A percentile compares a stretch with the other conserved stretches of the same genome.
Evolutionary conservation across 1,140 invertebrate species (phyloP).

Genomic region (Macrobrachium rosenbergii): DNA sequence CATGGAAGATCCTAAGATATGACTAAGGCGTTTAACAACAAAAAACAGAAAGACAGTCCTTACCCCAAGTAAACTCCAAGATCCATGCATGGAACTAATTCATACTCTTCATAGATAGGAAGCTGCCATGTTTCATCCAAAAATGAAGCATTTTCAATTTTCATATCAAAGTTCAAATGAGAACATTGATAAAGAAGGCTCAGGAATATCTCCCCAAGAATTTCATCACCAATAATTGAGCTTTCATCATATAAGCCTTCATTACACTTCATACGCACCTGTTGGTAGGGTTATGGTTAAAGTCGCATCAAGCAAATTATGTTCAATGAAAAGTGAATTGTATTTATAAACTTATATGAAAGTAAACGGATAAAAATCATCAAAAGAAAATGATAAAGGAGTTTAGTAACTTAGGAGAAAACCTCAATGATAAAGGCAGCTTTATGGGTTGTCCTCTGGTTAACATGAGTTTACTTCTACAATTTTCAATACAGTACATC

Average conservation of each 20-base stretch:
- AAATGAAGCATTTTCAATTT: slow-evolving; percentile 74
- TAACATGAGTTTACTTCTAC: too few species aligned
- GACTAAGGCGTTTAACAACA: not conserved
- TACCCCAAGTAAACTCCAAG: slow-evolving; percentile 75
- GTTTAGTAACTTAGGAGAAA: too few species aligned
- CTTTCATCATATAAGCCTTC: slow-evolving; percentile 66
- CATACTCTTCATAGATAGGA: slow-evolving; percentile 71
- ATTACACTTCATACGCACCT: slow-evolving; percentile 57
- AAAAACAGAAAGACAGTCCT: slow-evolving; percentile 43
- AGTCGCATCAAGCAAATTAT: not conserved
- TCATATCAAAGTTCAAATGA: slow-evolving; percentile 74
- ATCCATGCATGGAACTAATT: slow-evolving; percentile 74
- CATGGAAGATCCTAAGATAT: slow-evolving; percentile 35
- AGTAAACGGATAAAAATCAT: too few species aligned
- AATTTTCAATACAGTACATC: too few species aligned
- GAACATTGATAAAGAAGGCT: slow-evolving; percentile 75
- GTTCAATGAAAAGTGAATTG: not conserved
- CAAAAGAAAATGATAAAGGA: too few species aligned
- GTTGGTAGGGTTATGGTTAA: slow-evolving; percentile 64
- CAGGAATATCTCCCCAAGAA: slow-evolving; percentile 75
- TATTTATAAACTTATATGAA: too few species aligned
- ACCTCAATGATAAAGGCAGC: too few species aligned
- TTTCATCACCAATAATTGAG: slow-evolving; percentile 74
- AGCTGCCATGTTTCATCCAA: slow-evolving; percentile 75
- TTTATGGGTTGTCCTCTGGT: too few species aligned